These are phyloP conservation scores for Antigone vipio DNA, from an alignment of 2,113 vertebrate genomes.

Conservation along the genomic window DNA sequence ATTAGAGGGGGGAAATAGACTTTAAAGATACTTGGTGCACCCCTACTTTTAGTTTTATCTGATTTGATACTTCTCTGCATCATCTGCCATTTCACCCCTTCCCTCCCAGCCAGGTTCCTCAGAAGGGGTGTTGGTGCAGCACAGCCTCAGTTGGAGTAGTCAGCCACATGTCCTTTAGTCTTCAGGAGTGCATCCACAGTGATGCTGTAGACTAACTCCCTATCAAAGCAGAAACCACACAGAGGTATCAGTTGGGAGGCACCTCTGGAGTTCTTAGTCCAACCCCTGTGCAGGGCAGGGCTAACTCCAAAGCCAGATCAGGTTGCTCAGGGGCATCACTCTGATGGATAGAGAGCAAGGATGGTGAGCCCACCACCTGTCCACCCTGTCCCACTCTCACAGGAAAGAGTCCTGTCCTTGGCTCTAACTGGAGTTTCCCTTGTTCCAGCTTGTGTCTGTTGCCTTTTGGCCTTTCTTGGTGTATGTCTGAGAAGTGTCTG, in stretches of 20 bases:
- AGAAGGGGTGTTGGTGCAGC: not conserved
- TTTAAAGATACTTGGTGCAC: not conserved
- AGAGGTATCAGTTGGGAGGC: not conserved
- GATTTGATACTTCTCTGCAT: not conserved
- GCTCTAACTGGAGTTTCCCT: not conserved
- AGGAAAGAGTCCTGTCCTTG: not conserved
- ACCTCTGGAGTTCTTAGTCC: not conserved
- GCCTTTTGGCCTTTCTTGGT: not conserved
- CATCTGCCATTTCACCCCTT: not conserved
- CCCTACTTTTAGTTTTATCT: not conserved
- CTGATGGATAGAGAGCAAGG: not conserved
- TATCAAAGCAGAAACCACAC: not conserved
- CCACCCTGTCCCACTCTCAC: not conserved
- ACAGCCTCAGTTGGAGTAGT: not conserved
- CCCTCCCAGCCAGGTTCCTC: not conserved
- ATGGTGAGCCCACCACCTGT: not conserved
- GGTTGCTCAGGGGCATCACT: not conserved
- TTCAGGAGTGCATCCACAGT: not conserved
- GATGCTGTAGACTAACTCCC: not conserved
- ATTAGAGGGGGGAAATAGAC: not conserved
- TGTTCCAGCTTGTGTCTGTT: rapidly evolving
- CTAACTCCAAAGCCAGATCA: not conserved
- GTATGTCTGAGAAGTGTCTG: not conserved
- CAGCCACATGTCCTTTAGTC: not conserved
- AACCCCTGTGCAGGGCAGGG: not conserved